These are phyloP conservation scores for Cremastobaeus sp. DNA, from an alignment of 2,888 invertebrate genomes.

Conservation along the genomic window DNA sequence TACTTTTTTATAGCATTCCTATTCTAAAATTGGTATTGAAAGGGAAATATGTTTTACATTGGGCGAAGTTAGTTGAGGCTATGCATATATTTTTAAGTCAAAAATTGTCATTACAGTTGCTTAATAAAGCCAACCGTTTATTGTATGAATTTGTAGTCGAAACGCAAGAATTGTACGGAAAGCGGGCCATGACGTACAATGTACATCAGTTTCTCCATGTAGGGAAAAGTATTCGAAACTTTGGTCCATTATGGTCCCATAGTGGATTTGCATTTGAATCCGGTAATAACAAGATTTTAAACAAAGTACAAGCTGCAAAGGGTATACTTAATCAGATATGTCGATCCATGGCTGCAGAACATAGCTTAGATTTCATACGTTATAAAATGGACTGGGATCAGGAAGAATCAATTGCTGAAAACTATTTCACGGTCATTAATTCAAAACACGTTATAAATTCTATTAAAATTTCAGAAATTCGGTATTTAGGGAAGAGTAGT, in stretches of 20 bases:
- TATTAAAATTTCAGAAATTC: conserved; percentile 4
- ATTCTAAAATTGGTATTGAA: conserved; percentile 10
- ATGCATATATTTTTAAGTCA: conserved; percentile 17
- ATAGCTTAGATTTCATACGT: conserved; percentile 22
- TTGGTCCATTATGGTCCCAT: conserved; percentile 46
- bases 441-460: conserved; percentile 10
- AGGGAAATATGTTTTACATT: too few relatives aligned
- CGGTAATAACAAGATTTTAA: conserved; percentile 23
- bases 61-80: conserved; percentile 17
- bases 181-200: conserved; percentile 25
- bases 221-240: conserved; percentile 34
- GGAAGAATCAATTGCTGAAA: conserved; percentile 13
- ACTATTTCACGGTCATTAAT: conserved; percentile 10
- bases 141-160: conserved; percentile 10
- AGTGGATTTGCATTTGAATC: conserved; percentile 35
- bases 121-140: conserved; percentile 11
- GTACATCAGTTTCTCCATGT: conserved; percentile 44
- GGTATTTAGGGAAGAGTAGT: conserved; percentile 18
- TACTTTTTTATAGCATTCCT: conserved; percentile 40
- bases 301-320: conserved; percentile 41
- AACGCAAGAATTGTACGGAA: conserved; percentile 24
- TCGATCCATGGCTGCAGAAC: conserved; percentile 5
- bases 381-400: conserved; percentile 14
- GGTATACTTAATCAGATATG: conserved; percentile 35
- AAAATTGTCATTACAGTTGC: background rate